These are phyloP conservation scores for Mormyrus proboscirostris DNA, from an alignment of 2,797 vertebrate species.

Conservation along the genomic window DNA sequence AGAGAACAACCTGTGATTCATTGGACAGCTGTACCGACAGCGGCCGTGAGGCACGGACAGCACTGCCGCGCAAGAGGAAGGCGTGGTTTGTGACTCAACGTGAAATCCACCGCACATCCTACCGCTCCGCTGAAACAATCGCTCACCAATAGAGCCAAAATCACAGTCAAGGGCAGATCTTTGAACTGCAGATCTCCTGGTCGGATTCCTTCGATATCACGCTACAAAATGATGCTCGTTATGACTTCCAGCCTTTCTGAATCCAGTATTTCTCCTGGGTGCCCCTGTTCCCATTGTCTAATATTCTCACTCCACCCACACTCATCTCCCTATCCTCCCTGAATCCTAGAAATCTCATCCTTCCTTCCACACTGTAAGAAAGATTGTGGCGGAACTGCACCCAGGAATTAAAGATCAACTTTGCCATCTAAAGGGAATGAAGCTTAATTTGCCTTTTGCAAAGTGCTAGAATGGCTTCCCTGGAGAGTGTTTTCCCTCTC, in stretches of 20 bases:
- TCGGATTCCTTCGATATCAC: background rate
- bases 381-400: background rate
- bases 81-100: background rate
- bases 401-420: background rate
- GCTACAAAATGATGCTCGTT: background rate
- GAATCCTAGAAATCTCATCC: background rate
- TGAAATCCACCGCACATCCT: background rate
- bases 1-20: background rate
- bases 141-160: background rate
- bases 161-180: background rate
- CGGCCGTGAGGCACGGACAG: background rate
- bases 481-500: background rate
- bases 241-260: background rate
- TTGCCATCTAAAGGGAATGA: background rate
- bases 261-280: constrained; percentile 3
- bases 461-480: background rate
- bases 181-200: background rate
- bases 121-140: background rate
- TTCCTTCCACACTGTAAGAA: background rate
- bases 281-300: background rate
- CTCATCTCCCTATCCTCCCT: background rate
- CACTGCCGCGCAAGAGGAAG: background rate
- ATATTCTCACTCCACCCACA: background rate
- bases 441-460: background rate
- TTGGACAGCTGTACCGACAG: background rate